Evolutionary conservation across 2,113 vertebrate species (phyloP).

Genomic region (Dromas ardeola): DNA sequence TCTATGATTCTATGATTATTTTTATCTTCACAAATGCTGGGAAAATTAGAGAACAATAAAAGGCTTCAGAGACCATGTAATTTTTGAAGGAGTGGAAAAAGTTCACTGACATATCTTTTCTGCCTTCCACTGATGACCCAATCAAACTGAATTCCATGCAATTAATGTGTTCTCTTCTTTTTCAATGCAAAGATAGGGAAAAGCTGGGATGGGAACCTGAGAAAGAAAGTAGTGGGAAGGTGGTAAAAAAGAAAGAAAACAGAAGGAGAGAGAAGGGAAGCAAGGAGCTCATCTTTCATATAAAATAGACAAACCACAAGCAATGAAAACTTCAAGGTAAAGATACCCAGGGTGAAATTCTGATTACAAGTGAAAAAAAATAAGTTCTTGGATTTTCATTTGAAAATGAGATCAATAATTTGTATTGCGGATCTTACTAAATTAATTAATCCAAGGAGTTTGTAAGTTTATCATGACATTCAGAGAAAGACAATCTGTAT

Average conservation of each 20-base stretch:
- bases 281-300: neutral
- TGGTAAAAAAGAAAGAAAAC: neutral
- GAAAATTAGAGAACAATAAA: neutral
- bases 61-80: neutral
- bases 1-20: no score
- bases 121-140: neutral
- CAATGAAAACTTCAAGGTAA: neutral
- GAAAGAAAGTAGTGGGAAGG: neutral
- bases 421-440: neutral
- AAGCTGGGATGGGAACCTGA: neutral
- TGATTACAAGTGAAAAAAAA: neutral
- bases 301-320: neutral
- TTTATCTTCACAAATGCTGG: neutral
- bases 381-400: neutral
- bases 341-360: neutral
- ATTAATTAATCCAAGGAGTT: neutral
- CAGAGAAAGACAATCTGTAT: neutral
- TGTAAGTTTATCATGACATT: neutral
- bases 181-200: neutral
- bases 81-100: neutral
- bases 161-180: neutral
- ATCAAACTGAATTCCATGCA: neutral
- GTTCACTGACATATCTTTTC: neutral
- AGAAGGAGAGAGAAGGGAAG: neutral
- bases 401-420: neutral